A percentile compares a stretch with the other conserved stretches of the same genome.
Conservation (phyloP, 2,888 invertebrate species). For the Caenorhabditis zanzibari region DNA sequence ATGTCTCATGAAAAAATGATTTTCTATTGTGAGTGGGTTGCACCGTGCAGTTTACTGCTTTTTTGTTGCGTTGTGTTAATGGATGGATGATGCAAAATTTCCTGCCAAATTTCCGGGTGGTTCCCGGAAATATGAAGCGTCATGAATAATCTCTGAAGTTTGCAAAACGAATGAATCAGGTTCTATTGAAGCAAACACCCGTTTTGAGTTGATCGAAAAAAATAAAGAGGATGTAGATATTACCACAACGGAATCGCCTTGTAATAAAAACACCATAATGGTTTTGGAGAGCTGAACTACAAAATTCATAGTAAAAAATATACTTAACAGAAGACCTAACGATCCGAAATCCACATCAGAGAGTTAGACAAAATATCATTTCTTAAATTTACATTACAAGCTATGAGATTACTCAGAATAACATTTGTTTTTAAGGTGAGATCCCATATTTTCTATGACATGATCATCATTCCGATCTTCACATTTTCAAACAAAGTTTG, state of each 20-base stretch:
- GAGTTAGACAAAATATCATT: too few relatives aligned
- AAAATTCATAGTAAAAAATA: background rate
- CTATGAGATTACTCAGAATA: too few relatives aligned
- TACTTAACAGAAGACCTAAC: background rate
- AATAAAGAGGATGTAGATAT: background rate
- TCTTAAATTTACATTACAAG: too few relatives aligned
- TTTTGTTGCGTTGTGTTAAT: slow-evolving; percentile 12
- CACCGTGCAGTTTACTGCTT: slow-evolving; percentile 28
- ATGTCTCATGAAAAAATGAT: slow-evolving; percentile 48
- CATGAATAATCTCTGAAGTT: slow-evolving; percentile 19
- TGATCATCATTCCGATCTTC: too few relatives aligned
- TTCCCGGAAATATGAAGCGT: slow-evolving; percentile 5
- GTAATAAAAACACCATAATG: background rate
- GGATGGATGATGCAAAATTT: slow-evolving; percentile 10
- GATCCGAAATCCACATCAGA: too few relatives aligned
- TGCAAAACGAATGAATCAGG: background rate
- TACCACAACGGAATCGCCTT: background rate
- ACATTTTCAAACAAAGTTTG: too few relatives aligned
- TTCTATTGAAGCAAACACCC: background rate
- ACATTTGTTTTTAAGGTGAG: too few relatives aligned
- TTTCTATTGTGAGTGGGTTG: slow-evolving; percentile 32
- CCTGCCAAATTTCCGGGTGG: slow-evolving; percentile 22
- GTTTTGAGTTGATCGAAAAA: background rate
- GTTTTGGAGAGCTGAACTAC: background rate
- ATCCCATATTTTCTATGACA: too few relatives aligned